Evolutionary conservation across 2,888 invertebrate species (phyloP), one percentile per base, ranked within the genome.

Genomic region (Polydrusus tereticollis): DNA sequence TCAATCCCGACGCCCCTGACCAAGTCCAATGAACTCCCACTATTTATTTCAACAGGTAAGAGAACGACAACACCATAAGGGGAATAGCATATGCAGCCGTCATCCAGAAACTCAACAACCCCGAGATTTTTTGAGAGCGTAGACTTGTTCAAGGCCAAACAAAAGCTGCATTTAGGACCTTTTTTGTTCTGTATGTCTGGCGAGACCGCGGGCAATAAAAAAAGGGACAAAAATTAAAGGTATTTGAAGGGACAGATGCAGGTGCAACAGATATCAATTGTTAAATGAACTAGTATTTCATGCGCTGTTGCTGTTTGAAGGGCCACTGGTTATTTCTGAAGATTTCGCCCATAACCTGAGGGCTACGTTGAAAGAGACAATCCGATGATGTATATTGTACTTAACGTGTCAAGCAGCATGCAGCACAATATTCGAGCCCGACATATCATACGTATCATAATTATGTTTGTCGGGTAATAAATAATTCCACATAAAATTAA

Each of bases 131-230:
- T 71, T 41, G 65, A 67, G 36, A n/a, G 23, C 45, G 59, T 57
- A 64, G 71, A 71, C 72, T 45, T 21, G 36, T 72, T 50, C 72
- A 72, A 68, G 72, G 72, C 26, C 67, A 62, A 47, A 67, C 60
- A 43, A 55, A 59, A 58, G 47, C 60, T 38, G 66, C 23, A 36
- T 57, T 70, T 57, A 23, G 60, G 26, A 59, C 57, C 20, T 18
- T 43, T 55, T 66, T 65, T 66, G 41, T 57, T 18, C 45, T 38
- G 7, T 41, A 29, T 16, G 52, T 55, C 52, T 55, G 52, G 52
- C 52, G 29, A 29, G 52, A 29, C 52, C 18, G 14, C 21, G 29
- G 52, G 8, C 23, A n/a, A 23, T 14, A 29, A 21, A 20, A 29
- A 55, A 55, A 2, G 29, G 29, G 10, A 29, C 18, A 55, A 55